phyloP scores from a whole-genome alignment of 1,140 invertebrate genomes.

The Lepidurus packardi region DNA sequence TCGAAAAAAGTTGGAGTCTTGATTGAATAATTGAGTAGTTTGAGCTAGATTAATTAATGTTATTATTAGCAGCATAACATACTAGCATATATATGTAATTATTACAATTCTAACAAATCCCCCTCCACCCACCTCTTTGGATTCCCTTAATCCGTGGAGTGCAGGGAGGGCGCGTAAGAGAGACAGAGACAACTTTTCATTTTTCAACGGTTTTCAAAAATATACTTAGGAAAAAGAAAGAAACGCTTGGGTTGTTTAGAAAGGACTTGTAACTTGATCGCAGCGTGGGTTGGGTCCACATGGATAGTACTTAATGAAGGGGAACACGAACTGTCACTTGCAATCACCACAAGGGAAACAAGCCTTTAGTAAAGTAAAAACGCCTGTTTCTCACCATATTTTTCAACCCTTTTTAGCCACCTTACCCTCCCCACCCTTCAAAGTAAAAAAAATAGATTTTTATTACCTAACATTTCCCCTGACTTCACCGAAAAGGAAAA shows the following conservation, averaged over 20 bases:
- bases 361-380: slow-evolving; percentile 15
- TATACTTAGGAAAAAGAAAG: background rate
- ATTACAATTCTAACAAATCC: no score
- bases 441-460: background rate
- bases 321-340: slow-evolving; percentile 14
- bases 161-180: no score
- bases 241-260: background rate
- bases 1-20: no score
- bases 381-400: background rate
- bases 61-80: no score
- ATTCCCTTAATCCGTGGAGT: no score
- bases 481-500: no score
- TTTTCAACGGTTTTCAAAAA: background rate
- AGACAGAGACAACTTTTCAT: no score
- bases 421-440: background rate
- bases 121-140: no score
- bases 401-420: background rate
- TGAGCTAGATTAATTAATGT: no score
- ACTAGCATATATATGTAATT: no score
- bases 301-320: slow-evolving; percentile 22
- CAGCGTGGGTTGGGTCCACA: slow-evolving; percentile 12
- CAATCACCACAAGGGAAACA: slow-evolving; percentile 21
- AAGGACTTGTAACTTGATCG: slow-evolving; percentile 12
- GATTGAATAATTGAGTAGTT: no score
- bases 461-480: no score